Evolutionary conservation across 2,888 invertebrate species (phyloP).

Genomic region (Scelioninae gen. 2): DNA sequence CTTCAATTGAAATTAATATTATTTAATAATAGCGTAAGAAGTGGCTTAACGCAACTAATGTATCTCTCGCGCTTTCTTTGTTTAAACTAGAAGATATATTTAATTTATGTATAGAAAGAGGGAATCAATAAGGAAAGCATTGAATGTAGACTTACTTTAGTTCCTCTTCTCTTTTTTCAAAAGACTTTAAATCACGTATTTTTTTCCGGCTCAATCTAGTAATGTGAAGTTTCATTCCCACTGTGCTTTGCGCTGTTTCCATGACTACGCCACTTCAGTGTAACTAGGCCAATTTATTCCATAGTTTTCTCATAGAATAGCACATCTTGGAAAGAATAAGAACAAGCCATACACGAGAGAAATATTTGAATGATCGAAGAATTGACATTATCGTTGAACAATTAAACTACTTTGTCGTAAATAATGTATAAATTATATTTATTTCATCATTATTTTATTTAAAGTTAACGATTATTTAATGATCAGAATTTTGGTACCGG

Average conservation of each 20-base stretch:
- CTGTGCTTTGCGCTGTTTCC: conserved; percentile 48
- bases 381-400: too few relatives aligned
- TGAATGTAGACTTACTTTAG: conserved; percentile 21
- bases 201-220: conserved; percentile 43
- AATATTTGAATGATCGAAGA: conserved; percentile 4
- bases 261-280: conserved; percentile 44
- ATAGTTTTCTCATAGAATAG: conserved; percentile 43
- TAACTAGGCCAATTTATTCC: conserved; percentile 57
- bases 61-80: not conserved
- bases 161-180: conserved; percentile 12
- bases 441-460: too few relatives aligned
- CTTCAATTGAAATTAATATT: too few relatives aligned
- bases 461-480: too few relatives aligned
- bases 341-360: conserved; percentile 5
- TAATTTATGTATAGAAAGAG: not conserved
- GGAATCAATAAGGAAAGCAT: conserved; percentile 31
- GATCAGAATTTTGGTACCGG: too few relatives aligned
- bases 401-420: too few relatives aligned
- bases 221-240: conserved; percentile 51
- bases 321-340: conserved; percentile 16
- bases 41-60: not conserved
- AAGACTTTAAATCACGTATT: conserved; percentile 44
- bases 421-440: too few relatives aligned
- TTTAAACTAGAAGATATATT: conserved; percentile 6
- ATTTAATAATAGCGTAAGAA: not conserved